Evolutionary conservation across 2,888 invertebrate genomes (phyloP).

Genomic region (Aphelenchoides bicaudatus): DNA sequence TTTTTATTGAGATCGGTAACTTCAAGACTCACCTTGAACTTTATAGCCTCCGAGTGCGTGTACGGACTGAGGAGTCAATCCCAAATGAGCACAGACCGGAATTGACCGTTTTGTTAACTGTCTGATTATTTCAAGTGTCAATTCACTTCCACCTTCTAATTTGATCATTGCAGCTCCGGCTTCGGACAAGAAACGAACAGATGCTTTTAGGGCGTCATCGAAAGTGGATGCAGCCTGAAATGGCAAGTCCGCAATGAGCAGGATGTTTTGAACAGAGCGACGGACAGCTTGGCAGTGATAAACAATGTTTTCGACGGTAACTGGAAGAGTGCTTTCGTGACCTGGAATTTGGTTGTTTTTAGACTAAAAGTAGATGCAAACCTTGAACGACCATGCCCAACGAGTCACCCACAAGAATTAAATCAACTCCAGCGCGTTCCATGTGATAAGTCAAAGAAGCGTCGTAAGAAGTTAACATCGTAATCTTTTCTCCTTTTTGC

Average conservation of each 20-base stretch:
- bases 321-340: constrained; percentile 19
- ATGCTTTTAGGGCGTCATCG: not conserved
- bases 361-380: not conserved
- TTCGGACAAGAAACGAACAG: constrained; percentile 9
- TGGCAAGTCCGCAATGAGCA: constrained; percentile 16
- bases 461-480: constrained; percentile 12
- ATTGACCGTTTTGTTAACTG: constrained; percentile 19
- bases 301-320: constrained; percentile 22
- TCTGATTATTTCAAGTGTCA: constrained; percentile 10
- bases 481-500: not conserved
- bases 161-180: constrained; percentile 7
- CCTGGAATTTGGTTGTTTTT: constrained; percentile 5
- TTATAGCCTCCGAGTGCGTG: constrained; percentile 22
- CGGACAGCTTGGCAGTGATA: constrained; percentile 18
- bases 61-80: constrained; percentile 25
- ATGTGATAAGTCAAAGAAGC: constrained; percentile 3
- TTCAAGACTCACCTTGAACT: no score
- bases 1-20: no score
- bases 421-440: constrained; percentile 20
- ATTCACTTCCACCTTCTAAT: constrained; percentile 5
- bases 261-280: constrained; percentile 4
- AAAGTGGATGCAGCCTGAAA: not conserved
- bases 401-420: constrained; percentile 25
- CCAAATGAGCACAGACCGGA: constrained; percentile 23
- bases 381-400: constrained; percentile 20